Base-by-base conservation (phyloP, 2,113 vertebrate species). In the Silurus meridionalis region DNA sequence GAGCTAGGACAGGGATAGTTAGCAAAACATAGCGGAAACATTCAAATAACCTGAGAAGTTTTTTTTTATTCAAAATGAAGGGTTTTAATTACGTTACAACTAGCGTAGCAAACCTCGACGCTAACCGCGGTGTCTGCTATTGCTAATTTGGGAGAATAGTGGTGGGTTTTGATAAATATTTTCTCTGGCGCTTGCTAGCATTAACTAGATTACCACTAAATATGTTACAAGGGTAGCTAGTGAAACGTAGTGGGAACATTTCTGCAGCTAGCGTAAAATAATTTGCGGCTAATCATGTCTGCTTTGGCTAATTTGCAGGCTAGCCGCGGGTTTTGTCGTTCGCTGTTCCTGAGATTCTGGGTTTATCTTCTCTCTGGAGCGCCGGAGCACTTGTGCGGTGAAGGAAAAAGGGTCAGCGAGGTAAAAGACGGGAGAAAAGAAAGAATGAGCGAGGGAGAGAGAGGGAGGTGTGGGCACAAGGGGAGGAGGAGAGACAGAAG, bases 321-420 rank as follows among this genome's bases (percentile, higher is more conserved):
- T 37, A 37, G 37, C 37, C 37, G 37, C 37, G 37, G 37, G 37
- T 37, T 37, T 37, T 37, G 37, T 37, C 37, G 37, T 37, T 37
- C 37, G 1, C 37, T 37, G 37, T 37, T 37, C 37, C 37, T 37
- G 37, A 2, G 50, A 4, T 58, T 23, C 52, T 37, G 37, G 52
- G 82, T 66, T 57, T 14, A 13, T 58, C 84, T 60, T 19, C 28
- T 6, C 58, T 52, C 21, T 3, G 25, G 37, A 2, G 37, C 37
- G n/a, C 23, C 53, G 14, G 19, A 57, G 19, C 66, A 0, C n/a
- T 50, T 57, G 69, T 57, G 48, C 37, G 37, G 37, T 37, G 53
- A 82, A 28, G 66, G 37, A 37, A 80, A 55, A 74, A 60, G 66
- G 85, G 78, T 82, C 78, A 86, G 37, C 37, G 85, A 86, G 85